phyloP scores from a whole-genome alignment of 2,888 invertebrate species.

The Sesia bembeciformis region DNA sequence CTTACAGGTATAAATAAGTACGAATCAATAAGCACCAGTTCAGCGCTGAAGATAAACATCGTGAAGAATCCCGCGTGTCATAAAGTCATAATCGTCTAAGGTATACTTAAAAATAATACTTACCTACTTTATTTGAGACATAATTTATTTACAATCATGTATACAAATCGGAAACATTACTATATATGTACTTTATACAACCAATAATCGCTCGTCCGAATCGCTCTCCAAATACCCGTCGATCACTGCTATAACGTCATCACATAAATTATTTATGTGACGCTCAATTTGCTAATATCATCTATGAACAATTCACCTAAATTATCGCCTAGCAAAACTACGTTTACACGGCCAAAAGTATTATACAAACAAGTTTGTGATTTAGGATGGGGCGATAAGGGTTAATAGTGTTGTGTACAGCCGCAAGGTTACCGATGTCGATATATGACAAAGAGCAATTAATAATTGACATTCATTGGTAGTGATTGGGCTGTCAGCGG shows the following conservation, averaged over 20 bases:
- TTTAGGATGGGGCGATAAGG: background rate
- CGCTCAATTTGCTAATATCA: conserved; percentile 11
- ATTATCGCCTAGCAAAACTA: conserved; percentile 3
- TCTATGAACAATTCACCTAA: conserved; percentile 11
- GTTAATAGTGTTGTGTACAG: background rate
- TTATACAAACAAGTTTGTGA: background rate
- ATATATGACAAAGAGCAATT: conserved; percentile 33
- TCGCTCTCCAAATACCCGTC: background rate
- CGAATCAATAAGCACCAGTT: too few relatives aligned
- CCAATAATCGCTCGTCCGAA: background rate
- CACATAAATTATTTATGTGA: conserved; percentile 1
- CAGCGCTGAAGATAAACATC: too few relatives aligned
- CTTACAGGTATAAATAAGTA: too few relatives aligned
- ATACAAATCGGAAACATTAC: too few relatives aligned
- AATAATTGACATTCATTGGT: conserved; percentile 52
- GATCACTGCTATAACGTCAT: background rate
- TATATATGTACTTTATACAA: background rate
- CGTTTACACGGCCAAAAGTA: background rate
- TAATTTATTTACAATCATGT: too few relatives aligned
- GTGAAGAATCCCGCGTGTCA: too few relatives aligned
- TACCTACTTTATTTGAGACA: too few relatives aligned
- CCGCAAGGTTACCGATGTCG: background rate
- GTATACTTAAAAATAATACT: too few relatives aligned
- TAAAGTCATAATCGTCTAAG: too few relatives aligned
- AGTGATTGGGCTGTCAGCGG: conserved; percentile 34